phyloP scores from a whole-genome alignment of 2,888 invertebrate genomes.

The Xylota segnis region DNA sequence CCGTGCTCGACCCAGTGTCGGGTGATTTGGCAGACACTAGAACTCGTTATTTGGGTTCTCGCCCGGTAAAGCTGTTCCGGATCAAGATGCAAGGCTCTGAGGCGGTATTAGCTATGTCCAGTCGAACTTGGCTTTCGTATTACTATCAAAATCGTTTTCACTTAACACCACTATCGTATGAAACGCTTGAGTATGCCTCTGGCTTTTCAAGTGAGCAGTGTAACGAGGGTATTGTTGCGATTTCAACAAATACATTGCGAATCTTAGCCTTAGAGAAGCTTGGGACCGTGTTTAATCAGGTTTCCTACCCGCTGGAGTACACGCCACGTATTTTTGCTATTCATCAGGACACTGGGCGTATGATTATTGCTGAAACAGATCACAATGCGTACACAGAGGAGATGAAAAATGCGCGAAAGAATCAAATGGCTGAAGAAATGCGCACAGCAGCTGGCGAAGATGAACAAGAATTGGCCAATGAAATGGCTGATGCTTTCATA shows the following conservation, averaged over 20 bases:
- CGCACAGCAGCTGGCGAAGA: conserved; percentile 98
- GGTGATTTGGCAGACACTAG: conserved; percentile 99
- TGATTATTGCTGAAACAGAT: conserved; percentile 97
- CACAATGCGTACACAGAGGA: conserved; percentile 99
- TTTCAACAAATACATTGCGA: conserved; percentile 97
- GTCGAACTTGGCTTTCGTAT: conserved; percentile 98
- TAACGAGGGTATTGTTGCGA: conserved; percentile 99
- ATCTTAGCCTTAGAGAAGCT: conserved; percentile 99
- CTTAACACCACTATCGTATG: conserved; percentile 97
- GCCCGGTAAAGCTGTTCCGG: conserved; percentile 98
- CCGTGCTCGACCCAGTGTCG: conserved; percentile 97
- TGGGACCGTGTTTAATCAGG: conserved; percentile 99
- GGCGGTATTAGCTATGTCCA: conserved; percentile 98
- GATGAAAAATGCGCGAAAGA: conserved; percentile 94
- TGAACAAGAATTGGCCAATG: conserved; percentile 97
- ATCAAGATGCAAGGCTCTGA: conserved; percentile 98
- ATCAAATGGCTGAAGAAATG: conserved; percentile 99
- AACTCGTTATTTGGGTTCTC: conserved; percentile 97
- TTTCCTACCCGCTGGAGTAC: conserved; percentile 95
- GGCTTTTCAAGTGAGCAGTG: conserved; percentile 99
- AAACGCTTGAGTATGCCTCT: conserved; percentile 98
- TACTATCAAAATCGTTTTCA: conserved; percentile 99
- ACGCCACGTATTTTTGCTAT: conserved; percentile 98
- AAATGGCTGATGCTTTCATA: conserved; percentile 98
- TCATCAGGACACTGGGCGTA: conserved; percentile 94